phyloP scores from a whole-genome alignment of 92 coral and sea anemone genomes.

The Micromussa lordhowensis region DNA sequence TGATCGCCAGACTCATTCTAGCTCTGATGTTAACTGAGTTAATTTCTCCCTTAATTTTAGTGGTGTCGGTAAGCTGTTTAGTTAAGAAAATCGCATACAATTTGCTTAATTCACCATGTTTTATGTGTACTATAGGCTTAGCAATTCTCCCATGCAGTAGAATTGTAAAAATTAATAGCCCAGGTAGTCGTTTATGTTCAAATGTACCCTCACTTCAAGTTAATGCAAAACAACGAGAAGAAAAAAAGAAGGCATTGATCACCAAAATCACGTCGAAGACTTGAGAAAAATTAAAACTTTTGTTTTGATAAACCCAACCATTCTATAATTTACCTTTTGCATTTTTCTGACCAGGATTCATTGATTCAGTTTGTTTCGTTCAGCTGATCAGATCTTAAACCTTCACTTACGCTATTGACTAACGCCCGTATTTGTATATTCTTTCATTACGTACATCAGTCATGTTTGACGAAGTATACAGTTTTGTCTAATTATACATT shows the following conservation, averaged over 20 bases:
- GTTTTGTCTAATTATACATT: too few species aligned
- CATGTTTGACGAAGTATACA: too few species aligned
- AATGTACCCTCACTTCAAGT: background rate
- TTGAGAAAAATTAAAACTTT: background rate
- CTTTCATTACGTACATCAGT: too few species aligned
- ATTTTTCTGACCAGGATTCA: too few species aligned
- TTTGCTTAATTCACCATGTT: background rate
- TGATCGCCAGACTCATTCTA: background rate
- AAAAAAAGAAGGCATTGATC: background rate
- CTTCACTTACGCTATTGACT: too few species aligned
- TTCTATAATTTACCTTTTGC: too few species aligned
- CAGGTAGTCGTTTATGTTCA: background rate
- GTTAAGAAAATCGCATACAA: background rate
- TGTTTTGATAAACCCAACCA: too few species aligned
- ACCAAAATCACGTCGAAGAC: background rate
- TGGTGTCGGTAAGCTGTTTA: constrained; percentile 8
- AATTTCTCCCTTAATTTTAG: background rate
- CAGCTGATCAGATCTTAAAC: too few species aligned
- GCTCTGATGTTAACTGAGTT: background rate
- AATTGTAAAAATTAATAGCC: background rate
- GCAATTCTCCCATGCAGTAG: background rate
- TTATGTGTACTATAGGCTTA: background rate
- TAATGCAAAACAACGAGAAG: background rate
- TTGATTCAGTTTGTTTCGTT: too few species aligned
- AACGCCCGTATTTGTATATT: too few species aligned